Conservation (phyloP, 2,888 invertebrate genomes). For the Cheilosia vulpina region DNA sequence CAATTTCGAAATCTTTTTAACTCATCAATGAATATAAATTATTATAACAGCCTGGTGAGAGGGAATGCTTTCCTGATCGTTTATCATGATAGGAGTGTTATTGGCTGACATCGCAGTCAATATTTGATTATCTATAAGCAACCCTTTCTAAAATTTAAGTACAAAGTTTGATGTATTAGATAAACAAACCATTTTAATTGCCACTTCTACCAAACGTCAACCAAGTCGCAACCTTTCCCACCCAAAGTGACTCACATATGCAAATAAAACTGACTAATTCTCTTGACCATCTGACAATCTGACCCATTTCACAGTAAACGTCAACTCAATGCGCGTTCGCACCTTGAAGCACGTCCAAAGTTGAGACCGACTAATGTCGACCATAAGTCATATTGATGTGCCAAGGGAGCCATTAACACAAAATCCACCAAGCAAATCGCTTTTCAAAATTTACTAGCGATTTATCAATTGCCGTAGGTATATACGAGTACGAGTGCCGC, state of each 20-base stretch:
- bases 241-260: not conserved
- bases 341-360: constrained; percentile 4
- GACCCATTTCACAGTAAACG: constrained; percentile 41
- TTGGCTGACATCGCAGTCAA: too few relatives aligned
- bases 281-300: constrained; percentile 4
- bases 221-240: not conserved
- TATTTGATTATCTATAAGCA: too few relatives aligned
- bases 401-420: constrained; percentile 59
- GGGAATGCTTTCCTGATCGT: too few relatives aligned
- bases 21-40: too few relatives aligned
- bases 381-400: constrained; percentile 46
- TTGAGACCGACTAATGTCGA: constrained; percentile 12
- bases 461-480: constrained; percentile 48
- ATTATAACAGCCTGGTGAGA: too few relatives aligned
- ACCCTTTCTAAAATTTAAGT: too few relatives aligned
- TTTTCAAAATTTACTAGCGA: constrained; percentile 56
- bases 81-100: too few relatives aligned
- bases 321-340: constrained; percentile 1
- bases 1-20: too few relatives aligned
- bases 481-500: not conserved
- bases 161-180: too few relatives aligned
- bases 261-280: not conserved
- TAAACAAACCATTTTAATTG: too few relatives aligned
- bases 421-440: constrained; percentile 36
- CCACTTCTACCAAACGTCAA: not conserved